A percentile compares a stretch with the other conserved stretches of the same genome.
phyloP scores from a whole-genome alignment of 1,140 invertebrate genomes.

The Polyergus mexicanus region DNA sequence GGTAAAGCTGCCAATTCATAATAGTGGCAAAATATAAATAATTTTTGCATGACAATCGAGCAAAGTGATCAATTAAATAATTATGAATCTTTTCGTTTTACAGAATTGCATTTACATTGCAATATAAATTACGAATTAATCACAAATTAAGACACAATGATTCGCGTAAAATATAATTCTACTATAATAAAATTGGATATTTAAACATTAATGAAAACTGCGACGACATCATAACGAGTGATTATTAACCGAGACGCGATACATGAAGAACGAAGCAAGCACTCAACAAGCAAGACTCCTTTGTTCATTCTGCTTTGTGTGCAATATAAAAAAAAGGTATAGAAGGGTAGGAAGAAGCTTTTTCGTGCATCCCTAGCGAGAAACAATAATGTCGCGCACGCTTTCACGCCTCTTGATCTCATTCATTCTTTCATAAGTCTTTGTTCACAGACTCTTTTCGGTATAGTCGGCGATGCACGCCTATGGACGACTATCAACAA shows the following conservation, averaged over 20 bases:
- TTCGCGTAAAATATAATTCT: not conserved
- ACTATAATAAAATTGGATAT: not conserved
- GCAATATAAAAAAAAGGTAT: constrained; percentile 56
- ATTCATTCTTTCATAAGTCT: constrained; percentile 38
- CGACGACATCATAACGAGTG: not conserved
- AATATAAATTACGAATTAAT: too few relatives aligned
- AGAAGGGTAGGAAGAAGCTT: constrained; percentile 59
- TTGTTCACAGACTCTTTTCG: constrained; percentile 50
- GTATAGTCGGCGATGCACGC: constrained; percentile 41
- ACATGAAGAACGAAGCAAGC: not conserved
- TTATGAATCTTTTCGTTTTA: constrained; percentile 1
- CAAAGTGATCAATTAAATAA: not conserved
- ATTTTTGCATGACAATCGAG: constrained; percentile 23
- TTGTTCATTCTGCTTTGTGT: constrained; percentile 70
- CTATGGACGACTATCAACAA: not conserved
- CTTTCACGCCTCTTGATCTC: constrained; percentile 60
- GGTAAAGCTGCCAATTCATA: constrained; percentile 39
- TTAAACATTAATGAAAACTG: constrained; percentile 1
- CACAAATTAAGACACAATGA: too few relatives aligned
- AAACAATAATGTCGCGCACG: constrained; percentile 74
- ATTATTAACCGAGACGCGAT: constrained; percentile 20
- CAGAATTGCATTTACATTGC: too few relatives aligned
- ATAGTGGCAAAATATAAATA: constrained; percentile 59
- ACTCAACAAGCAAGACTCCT: constrained; percentile 52
- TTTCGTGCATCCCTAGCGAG: constrained; percentile 72